A percentile compares a stretch with the other conserved stretches of the same genome.
phyloP scores from a whole-genome alignment of 2,888 invertebrate species.

The Caenorhabditis virilis region DNA sequence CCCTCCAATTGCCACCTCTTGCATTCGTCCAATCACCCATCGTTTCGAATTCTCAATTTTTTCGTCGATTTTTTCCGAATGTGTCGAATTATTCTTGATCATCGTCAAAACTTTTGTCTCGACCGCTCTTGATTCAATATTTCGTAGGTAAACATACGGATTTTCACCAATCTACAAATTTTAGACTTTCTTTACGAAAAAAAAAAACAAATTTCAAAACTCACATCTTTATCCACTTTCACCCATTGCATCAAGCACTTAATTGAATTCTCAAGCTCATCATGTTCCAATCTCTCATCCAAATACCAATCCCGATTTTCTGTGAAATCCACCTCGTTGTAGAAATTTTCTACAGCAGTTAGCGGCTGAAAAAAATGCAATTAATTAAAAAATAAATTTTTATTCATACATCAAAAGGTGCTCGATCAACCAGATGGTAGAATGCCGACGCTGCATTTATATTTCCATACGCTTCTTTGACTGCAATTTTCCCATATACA shows the following conservation, averaged over 20 bases:
- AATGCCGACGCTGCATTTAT: constrained; percentile 1
- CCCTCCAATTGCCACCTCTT: constrained; percentile 21
- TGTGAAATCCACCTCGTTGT: not conserved
- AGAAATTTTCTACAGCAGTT: not conserved
- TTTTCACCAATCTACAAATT: constrained; percentile 15
- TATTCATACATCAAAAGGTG: not conserved
- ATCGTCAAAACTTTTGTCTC: constrained; percentile 12
- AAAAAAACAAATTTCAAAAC: not conserved
- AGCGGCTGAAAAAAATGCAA: not conserved
- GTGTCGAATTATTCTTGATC: constrained; percentile 3
- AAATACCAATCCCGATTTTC: not conserved
- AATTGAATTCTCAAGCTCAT: constrained; percentile 9
- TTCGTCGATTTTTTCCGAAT: constrained; percentile 2
- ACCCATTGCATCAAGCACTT: constrained; percentile 20
- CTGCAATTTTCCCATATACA: constrained; percentile 26
- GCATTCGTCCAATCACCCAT: constrained; percentile 5
- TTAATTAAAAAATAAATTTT: not conserved
- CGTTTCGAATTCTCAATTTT: constrained; percentile 4
- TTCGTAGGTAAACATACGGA: constrained; percentile 17
- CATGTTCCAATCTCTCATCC: constrained; percentile 6
- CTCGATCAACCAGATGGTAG: not conserved
- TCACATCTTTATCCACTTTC: constrained; percentile 12
- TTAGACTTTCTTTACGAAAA: not conserved
- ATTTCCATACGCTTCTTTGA: constrained; percentile 24
- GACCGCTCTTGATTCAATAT: constrained; percentile 10